phyloP scores from a whole-genome alignment of 35 echinoderm and acorn worm species.

The Amphiura filiformis region DNA sequence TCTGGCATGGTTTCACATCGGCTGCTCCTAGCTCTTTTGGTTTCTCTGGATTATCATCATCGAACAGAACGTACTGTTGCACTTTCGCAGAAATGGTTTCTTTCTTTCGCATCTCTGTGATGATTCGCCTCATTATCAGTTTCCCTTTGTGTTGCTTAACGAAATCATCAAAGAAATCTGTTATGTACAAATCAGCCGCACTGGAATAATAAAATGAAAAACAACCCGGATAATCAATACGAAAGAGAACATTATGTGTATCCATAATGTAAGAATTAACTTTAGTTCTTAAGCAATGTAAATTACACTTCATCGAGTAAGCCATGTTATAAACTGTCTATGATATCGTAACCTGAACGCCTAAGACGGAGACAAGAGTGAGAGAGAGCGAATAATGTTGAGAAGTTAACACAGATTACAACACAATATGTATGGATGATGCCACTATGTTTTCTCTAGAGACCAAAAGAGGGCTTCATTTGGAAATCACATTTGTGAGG shows the following conservation, averaged over 20 bases:
- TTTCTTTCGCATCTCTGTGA: constrained; percentile 19
- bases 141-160: background rate
- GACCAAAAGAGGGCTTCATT: no score
- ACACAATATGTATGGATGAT: no score
- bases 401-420: no score
- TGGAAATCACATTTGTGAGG: no score
- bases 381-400: background rate
- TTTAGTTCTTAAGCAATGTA: background rate
- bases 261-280: background rate
- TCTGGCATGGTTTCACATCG: constrained; percentile 1
- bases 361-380: background rate
- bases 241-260: background rate
- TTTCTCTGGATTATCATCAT: background rate
- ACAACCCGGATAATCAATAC: background rate
- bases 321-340: background rate
- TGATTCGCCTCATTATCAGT: constrained; percentile 44
- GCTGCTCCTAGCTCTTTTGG: background rate
- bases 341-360: background rate
- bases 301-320: background rate
- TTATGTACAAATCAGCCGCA: constrained; percentile 92
- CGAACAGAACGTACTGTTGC: constrained; percentile 35
- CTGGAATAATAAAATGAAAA: constrained; percentile 2
- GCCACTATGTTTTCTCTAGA: no score
- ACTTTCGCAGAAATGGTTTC: constrained; percentile 45
- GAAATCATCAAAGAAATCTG: constrained; percentile 57